A percentile compares a stretch with the other conserved stretches of the same genome.
Conservation (phyloP, 1,140 invertebrate genomes). For the Calycopis cecrops region DNA sequence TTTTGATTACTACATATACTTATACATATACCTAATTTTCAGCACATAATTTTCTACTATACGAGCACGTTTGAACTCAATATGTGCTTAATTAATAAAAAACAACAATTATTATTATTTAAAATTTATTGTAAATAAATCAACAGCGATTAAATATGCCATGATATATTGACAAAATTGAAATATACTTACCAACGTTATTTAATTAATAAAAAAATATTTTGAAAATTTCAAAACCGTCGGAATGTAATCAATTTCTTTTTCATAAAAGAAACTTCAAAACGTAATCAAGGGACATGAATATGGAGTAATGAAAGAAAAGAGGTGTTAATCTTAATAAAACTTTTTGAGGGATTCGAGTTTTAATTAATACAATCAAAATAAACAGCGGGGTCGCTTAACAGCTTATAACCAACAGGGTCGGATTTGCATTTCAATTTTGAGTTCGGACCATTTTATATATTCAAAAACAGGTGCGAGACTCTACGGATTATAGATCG, state of each 20-base stretch:
- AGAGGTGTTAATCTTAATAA: slow-evolving; percentile 65
- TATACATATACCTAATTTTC: no score
- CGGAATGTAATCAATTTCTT: not conserved
- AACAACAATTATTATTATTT: no score
- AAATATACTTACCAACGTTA: not conserved
- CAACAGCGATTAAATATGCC: no score
- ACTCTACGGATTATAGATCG: slow-evolving; percentile 8
- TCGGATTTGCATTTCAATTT: slow-evolving; percentile 30
- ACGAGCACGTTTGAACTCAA: no score
- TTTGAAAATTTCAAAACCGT: not conserved
- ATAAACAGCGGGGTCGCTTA: slow-evolving; percentile 48
- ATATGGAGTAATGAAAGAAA: slow-evolving; percentile 55
- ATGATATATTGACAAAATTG: no score
- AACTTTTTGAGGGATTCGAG: slow-evolving; percentile 47
- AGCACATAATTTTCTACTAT: no score
- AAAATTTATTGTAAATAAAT: no score
- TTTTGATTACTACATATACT: no score
- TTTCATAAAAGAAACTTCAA: not conserved
- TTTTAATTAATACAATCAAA: slow-evolving; percentile 71
- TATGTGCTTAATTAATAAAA: no score
- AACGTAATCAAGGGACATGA: slow-evolving; percentile 33
- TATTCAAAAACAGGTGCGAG: slow-evolving; percentile 24
- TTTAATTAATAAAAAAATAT: no score
- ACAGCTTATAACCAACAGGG: slow-evolving; percentile 42
- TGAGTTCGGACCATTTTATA: slow-evolving; percentile 16